Conservation (phyloP, 2,797 vertebrate genomes). For the Ctenopoma multispine region DNA sequence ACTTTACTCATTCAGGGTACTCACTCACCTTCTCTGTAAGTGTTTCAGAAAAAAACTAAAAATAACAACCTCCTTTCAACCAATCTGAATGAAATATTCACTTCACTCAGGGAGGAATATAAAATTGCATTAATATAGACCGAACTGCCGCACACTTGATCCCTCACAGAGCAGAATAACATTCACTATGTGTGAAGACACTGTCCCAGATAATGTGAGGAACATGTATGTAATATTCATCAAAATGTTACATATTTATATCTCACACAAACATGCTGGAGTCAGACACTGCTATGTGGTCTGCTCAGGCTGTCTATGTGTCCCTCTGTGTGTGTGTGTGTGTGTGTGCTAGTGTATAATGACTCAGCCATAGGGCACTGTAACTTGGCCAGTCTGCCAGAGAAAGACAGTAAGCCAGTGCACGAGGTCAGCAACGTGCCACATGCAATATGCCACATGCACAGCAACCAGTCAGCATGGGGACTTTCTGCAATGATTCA, state of each 20-base stretch:
- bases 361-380: constrained; percentile 47
- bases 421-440: constrained; percentile 55
- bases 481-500: constrained; percentile 1
- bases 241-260: constrained; percentile 68
- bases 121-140: constrained; percentile 19
- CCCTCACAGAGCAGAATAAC: constrained; percentile 15
- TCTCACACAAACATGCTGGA: constrained; percentile 27
- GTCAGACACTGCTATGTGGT: constrained; percentile 29
- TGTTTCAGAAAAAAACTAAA: constrained; percentile 35
- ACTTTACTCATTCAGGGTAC: not conserved
- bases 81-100: constrained; percentile 23
- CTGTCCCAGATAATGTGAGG: constrained; percentile 62
- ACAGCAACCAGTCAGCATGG: constrained; percentile 5
- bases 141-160: constrained; percentile 28
- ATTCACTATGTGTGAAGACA: constrained; percentile 35
- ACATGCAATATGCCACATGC: constrained; percentile 50
- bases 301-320: constrained; percentile 2
- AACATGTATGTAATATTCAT: constrained; percentile 75
- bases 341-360: constrained; percentile 29
- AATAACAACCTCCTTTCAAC: constrained; percentile 18
- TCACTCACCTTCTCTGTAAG: not conserved
- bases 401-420: constrained; percentile 44
- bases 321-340: constrained; percentile 1
- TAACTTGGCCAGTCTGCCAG: constrained; percentile 49
- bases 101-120: constrained; percentile 14